Percentiles rank a stretch among this genome's conserved stretches.
Conservation (phyloP, 2,113 vertebrate species). For the Corydoras sp. region DNA sequence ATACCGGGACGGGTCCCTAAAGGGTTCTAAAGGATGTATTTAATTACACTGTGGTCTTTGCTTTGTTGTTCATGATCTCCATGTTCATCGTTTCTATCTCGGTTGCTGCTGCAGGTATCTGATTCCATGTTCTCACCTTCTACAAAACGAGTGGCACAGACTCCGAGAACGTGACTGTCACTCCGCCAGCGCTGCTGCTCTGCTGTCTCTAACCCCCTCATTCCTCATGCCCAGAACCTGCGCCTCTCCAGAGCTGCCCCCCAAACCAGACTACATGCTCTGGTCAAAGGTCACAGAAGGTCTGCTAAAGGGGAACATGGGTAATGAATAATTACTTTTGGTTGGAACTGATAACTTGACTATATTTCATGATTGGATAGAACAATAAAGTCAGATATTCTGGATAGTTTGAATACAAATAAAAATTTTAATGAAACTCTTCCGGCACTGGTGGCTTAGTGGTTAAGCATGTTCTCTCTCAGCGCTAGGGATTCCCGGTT, state of each 20-base stretch:
- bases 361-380: no score
- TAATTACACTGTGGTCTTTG: background rate
- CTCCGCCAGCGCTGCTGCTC: constrained; percentile 77
- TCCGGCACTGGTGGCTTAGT: no score
- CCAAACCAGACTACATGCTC: constrained; percentile 70
- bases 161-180: constrained; percentile 80
- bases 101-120: constrained; percentile 72
- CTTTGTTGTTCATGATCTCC: background rate
- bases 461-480: no score
- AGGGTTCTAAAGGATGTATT: no score
- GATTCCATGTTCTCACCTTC: constrained; percentile 83
- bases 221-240: constrained; percentile 73
- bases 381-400: background rate
- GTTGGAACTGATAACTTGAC: no score
- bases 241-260: constrained; percentile 52
- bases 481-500: no score
- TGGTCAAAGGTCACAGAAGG: constrained; percentile 72
- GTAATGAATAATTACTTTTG: constrained; percentile 14
- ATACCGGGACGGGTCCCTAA: no score
- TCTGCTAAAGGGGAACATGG: constrained; percentile 36
- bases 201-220: constrained; percentile 78
- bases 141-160: constrained; percentile 67
- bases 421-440: no score
- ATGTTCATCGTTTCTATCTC: background rate
- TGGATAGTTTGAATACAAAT: no score